Evolutionary conservation across 2,888 invertebrate species (phyloP).

Genomic region (Chydorus sphaericus): DNA sequence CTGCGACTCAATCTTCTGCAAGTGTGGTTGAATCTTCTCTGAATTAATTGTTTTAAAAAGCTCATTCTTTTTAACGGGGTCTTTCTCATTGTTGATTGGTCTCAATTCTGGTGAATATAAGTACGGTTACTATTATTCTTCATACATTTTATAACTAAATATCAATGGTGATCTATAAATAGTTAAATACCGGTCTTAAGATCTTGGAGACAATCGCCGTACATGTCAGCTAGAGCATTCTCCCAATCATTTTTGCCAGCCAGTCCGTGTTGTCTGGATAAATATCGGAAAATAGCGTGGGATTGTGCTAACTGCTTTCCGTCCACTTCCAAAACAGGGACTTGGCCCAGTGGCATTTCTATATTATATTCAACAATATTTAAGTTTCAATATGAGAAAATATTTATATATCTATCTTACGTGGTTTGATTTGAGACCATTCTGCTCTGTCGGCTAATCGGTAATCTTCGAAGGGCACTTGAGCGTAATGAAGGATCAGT

Average conservation of each 20-base stretch:
- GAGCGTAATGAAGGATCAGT: conserved; percentile 20
- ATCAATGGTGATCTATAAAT: no score
- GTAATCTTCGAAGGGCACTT: conserved; percentile 21
- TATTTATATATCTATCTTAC: background rate
- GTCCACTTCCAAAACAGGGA: conserved; percentile 8
- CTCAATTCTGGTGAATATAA: no score
- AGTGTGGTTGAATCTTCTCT: conserved; percentile 40
- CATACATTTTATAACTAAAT: no score
- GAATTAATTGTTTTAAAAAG: conserved; percentile 37
- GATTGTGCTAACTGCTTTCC: background rate
- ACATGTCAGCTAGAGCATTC: conserved; percentile 15
- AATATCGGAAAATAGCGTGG: conserved; percentile 16
- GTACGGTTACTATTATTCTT: no score
- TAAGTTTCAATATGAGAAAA: no score
- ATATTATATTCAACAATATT: background rate
- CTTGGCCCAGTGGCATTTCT: conserved; percentile 15
- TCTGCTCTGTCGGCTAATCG: conserved; percentile 19
- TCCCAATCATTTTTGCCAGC: conserved; percentile 14
- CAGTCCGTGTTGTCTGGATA: conserved; percentile 15
- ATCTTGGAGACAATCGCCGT: conserved; percentile 15
- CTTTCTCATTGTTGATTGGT: conserved; percentile 2
- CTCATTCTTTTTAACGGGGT: conserved; percentile 34
- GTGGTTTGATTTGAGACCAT: background rate
- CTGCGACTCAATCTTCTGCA: conserved; percentile 39
- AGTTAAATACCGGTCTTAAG: conserved; percentile 8